A percentile compares a stretch with the other conserved stretches of the same genome.
Conservation (phyloP, 2,888 invertebrate species). For the Julus scandinavius region DNA sequence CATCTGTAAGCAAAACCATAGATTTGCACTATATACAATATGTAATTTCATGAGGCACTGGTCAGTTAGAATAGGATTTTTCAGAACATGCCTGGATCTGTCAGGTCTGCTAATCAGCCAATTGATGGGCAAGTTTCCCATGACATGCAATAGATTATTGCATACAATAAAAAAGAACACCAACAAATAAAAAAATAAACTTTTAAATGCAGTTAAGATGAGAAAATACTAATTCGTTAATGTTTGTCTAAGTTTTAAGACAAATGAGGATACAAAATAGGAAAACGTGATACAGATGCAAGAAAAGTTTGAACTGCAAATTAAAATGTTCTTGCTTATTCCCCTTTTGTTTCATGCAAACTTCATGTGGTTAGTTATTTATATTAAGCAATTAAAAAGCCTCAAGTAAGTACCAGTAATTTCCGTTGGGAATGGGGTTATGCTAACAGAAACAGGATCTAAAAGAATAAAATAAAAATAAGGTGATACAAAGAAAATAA, state of each 20-base stretch:
- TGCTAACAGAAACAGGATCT: slow-evolving; percentile 48
- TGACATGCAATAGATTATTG: background rate
- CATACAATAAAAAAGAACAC: background rate
- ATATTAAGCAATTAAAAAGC: slow-evolving; percentile 25
- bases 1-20: too few relatives aligned
- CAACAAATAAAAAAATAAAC: background rate
- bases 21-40: too few relatives aligned
- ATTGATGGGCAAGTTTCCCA: background rate
- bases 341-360: too few relatives aligned
- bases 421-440: slow-evolving; percentile 6
- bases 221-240: background rate
- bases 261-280: background rate
- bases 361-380: background rate
- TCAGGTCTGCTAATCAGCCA: background rate
- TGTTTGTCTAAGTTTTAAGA: background rate
- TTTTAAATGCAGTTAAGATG: background rate
- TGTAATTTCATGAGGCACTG: background rate
- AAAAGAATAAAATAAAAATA: slow-evolving; percentile 44
- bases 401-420: slow-evolving; percentile 12
- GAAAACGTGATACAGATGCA: background rate
- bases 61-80: background rate
- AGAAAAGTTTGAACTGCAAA: background rate
- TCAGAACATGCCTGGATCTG: background rate
- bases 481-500: slow-evolving; percentile 29
- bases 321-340: too few relatives aligned